These are phyloP conservation scores for Trichogramma pretiosum DNA, from an alignment of 1,140 invertebrate species.

Conservation along the genomic window DNA sequence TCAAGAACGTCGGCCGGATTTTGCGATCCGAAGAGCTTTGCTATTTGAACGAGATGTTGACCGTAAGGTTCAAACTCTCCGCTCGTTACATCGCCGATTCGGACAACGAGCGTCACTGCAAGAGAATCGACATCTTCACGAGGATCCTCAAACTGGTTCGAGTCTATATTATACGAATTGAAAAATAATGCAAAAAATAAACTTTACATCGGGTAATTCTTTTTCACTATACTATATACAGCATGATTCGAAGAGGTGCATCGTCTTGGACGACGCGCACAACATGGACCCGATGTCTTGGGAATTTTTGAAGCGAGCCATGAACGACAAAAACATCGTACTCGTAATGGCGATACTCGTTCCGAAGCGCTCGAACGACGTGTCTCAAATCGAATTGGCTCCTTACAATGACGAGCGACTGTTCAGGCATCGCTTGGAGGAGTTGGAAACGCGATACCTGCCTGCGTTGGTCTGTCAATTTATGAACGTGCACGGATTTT, in stretches of 20 bases:
- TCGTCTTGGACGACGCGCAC: constrained; percentile 27
- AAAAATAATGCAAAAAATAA: too few species aligned
- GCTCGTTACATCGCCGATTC: constrained; percentile 27
- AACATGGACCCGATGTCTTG: constrained; percentile 27
- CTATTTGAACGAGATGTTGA: constrained; percentile 43
- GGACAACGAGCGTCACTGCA: constrained; percentile 29
- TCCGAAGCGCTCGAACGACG: constrained; percentile 1
- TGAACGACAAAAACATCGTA: constrained; percentile 19
- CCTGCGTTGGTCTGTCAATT: constrained; percentile 49
- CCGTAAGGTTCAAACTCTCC: constrained; percentile 40
- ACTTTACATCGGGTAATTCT: too few species aligned
- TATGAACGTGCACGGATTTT: constrained; percentile 47
- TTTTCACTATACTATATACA: constrained; percentile 11
- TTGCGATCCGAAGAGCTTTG: constrained; percentile 32
- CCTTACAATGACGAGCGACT: constrained; percentile 23
- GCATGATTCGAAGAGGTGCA: constrained; percentile 15
- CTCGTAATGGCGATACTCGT: constrained; percentile 20
- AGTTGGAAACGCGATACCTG: constrained; percentile 35
- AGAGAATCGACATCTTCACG: constrained; percentile 30
- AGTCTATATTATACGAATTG: not conserved
- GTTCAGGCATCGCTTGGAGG: constrained; percentile 5
- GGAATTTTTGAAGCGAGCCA: constrained; percentile 20
- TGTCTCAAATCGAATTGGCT: constrained; percentile 9
- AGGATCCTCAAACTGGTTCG: constrained; percentile 19
- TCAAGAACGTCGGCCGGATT: constrained; percentile 24